These are phyloP conservation scores for Atopsyche davidsoni DNA, from an alignment of 1,140 invertebrate genomes.

Conservation along the genomic window DNA sequence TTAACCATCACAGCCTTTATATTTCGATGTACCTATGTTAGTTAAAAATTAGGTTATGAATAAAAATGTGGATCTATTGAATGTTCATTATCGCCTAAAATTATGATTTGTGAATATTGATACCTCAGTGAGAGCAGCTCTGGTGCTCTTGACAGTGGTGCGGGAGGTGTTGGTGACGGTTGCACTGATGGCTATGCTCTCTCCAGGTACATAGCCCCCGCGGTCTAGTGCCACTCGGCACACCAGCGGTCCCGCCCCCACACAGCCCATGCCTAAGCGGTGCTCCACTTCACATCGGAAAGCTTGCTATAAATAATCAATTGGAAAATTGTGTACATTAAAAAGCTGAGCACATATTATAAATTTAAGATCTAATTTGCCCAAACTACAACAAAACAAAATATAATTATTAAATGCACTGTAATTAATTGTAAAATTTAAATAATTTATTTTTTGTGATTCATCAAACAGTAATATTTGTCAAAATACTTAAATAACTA, in stretches of 20 bases:
- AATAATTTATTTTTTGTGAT: too few relatives aligned
- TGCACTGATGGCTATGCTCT: constrained; percentile 82
- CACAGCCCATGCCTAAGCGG: constrained; percentile 77
- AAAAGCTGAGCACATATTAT: too few relatives aligned
- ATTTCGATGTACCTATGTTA: too few relatives aligned
- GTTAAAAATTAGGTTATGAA: background rate
- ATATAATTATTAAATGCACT: too few relatives aligned
- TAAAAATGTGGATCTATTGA: background rate
- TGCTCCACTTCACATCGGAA: constrained; percentile 88
- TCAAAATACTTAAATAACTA: too few relatives aligned
- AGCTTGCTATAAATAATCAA: constrained; percentile 64
- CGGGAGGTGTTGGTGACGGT: constrained; percentile 80
- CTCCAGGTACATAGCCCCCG: constrained; percentile 89
- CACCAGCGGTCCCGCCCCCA: constrained; percentile 73
- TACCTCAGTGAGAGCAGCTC: constrained; percentile 75
- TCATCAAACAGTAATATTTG: too few relatives aligned
- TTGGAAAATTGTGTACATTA: too few relatives aligned
- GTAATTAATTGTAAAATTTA: too few relatives aligned
- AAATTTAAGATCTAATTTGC: too few relatives aligned
- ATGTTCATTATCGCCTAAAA: background rate
- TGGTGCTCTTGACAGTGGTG: constrained; percentile 66
- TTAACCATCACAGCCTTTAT: too few relatives aligned
- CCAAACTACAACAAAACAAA: too few relatives aligned
- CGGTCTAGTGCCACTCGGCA: constrained; percentile 81
- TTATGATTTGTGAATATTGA: too few relatives aligned